A percentile compares a stretch with the other conserved stretches of the same genome.
phyloP scores from a whole-genome alignment of 2,797 vertebrate genomes.

The Cyclopterus lumpus region DNA sequence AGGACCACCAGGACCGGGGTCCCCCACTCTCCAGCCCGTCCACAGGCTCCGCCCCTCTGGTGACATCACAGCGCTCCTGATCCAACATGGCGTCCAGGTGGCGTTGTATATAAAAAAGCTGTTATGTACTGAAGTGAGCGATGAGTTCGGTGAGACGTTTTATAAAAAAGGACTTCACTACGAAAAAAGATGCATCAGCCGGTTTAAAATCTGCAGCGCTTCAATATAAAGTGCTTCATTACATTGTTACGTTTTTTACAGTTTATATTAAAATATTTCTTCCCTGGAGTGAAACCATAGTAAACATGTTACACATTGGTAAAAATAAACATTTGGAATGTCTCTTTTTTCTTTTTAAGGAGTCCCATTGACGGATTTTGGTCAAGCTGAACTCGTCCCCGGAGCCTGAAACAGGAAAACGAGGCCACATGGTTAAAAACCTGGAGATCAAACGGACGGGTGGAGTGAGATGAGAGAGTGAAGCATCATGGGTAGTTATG shows the following conservation, averaged over 20 bases:
- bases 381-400: constrained; percentile 98
- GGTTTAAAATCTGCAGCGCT: constrained; percentile 86
- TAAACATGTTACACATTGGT: constrained; percentile 90
- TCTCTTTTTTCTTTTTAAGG: constrained; percentile 84
- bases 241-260: constrained; percentile 85
- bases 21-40: neutral
- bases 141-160: constrained; percentile 28
- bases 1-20: neutral
- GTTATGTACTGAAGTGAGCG: constrained; percentile 60
- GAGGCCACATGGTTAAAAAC: constrained; percentile 39
- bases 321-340: constrained; percentile 97
- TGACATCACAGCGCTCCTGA: constrained; percentile 36
- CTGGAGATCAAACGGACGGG: neutral
- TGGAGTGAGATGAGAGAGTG: constrained; percentile 4
- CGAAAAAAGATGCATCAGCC: constrained; percentile 86
- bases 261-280: constrained; percentile 89
- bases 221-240: constrained; percentile 89
- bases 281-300: constrained; percentile 89
- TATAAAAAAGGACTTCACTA: constrained; percentile 86
- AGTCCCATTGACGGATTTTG: constrained; percentile 91
- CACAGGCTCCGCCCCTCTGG: constrained; percentile 21
- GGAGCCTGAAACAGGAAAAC: constrained; percentile 89
- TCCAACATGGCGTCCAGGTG: constrained; percentile 42
- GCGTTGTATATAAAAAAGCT: constrained; percentile 35
- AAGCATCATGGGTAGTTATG: constrained; percentile 40